These are phyloP conservation scores for Anableps anableps DNA, from an alignment of 2,797 vertebrate genomes.

Conservation along the genomic window DNA sequence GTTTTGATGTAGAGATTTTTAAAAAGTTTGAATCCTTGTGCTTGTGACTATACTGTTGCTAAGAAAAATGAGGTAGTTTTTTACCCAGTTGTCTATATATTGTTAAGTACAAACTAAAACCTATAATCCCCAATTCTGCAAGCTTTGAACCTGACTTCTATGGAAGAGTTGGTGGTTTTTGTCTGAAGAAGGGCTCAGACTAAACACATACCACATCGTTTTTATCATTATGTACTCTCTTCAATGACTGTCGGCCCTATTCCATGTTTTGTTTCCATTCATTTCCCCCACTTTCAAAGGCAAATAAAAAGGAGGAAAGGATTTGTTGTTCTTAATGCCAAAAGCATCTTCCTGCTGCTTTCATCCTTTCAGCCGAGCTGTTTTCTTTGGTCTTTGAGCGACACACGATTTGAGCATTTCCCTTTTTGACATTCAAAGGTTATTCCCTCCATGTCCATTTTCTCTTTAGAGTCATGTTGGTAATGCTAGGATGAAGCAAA, in stretches of 20 bases:
- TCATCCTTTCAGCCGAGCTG: constrained; percentile 24
- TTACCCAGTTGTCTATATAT: neutral
- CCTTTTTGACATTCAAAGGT: constrained; percentile 28
- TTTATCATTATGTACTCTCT: neutral
- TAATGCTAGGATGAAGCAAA: constrained; percentile 16
- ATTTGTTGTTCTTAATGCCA: constrained; percentile 9
- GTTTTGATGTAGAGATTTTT: neutral
- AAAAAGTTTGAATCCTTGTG: neutral
- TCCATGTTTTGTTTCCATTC: constrained; percentile 3
- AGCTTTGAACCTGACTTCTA: neutral
- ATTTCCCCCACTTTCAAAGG: constrained; percentile 23
- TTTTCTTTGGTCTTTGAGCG: constrained; percentile 34
- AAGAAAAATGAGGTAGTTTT: neutral
- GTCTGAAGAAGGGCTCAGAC: neutral
- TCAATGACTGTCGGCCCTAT: neutral
- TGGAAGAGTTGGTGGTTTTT: neutral
- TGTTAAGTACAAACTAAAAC: neutral
- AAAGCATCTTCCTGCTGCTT: constrained; percentile 25
- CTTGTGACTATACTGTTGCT: neutral
- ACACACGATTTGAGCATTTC: constrained; percentile 42
- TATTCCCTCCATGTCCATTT: constrained; percentile 30
- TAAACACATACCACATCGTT: neutral
- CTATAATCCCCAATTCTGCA: neutral
- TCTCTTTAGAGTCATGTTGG: constrained; percentile 10
- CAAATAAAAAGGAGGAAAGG: constrained; percentile 17